A percentile compares a stretch with the other conserved stretches of the same genome.
These are phyloP conservation scores for Coecobrya sp. DNA, from an alignment of 2,888 invertebrate species.

Conservation along the genomic window DNA sequence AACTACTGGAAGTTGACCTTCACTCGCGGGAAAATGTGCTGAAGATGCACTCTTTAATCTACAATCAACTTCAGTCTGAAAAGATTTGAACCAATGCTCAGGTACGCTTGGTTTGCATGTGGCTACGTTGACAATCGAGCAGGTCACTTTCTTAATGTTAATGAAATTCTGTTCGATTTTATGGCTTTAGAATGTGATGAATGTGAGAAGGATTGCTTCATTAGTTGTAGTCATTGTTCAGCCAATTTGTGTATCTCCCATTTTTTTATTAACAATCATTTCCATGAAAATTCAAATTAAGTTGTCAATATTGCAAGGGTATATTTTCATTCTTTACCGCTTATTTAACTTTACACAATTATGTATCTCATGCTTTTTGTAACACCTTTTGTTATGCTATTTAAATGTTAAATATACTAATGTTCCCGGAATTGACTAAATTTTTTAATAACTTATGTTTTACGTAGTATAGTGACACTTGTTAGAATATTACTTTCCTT, in stretches of 20 bases:
- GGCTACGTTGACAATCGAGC: conserved; percentile 23
- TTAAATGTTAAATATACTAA: too few species aligned
- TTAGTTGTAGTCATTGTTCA: neutral
- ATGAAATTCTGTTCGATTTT: conserved; percentile 28
- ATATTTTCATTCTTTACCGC: too few species aligned
- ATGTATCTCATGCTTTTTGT: too few species aligned
- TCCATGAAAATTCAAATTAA: neutral
- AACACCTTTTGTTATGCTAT: too few species aligned
- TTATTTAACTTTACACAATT: too few species aligned
- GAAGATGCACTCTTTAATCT: conserved; percentile 38
- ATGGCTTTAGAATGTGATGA: neutral
- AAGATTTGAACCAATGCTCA: conserved; percentile 30
- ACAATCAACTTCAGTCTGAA: conserved; percentile 64
- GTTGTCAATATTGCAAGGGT: too few species aligned
- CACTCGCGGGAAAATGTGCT: too few species aligned
- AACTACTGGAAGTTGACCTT: conserved; percentile 31
- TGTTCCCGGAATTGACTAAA: too few species aligned
- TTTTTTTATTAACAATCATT: conserved; percentile 29
- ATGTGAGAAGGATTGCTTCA: neutral
- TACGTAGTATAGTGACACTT: too few species aligned
- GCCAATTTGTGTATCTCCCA: neutral
- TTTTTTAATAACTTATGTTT: too few species aligned
- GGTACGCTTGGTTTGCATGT: conserved; percentile 58
- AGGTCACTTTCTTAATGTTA: conserved; percentile 15
- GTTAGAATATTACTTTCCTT: too few species aligned